Evolutionary conservation across 2,888 invertebrate genomes (phyloP), one percentile per base, ranked within the genome.

Genomic region (Tholera decimalis): DNA sequence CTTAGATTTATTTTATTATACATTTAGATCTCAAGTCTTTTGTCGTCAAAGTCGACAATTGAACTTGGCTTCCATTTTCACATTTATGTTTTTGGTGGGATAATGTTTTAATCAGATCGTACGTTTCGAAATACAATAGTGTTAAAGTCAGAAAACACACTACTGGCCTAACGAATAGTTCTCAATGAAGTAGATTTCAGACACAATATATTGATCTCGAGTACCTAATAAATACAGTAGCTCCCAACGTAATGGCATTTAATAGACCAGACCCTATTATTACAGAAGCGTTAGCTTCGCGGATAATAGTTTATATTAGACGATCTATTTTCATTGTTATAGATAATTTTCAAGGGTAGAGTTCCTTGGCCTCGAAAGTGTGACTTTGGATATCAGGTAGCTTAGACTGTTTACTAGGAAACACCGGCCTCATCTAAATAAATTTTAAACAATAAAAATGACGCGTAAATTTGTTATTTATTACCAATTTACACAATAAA

Each of bases 291-390:
- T 68, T 64, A 59, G 37, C 51, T 54, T 43, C 54, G 13, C 58
- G 13, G 18, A 41, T 79, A 69, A 82, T 79, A 66, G 67, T 59
- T 35, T 68, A 51, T 62, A 66, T 72, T 68, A 75, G 43, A 15
- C 39, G 26, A 68, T 79, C 79, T 69, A 57, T 75, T 78, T 70
- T 62, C 61, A 49, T 35, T 28, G 41, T 58, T 50, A 47, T 39
- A 15, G 49, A 33, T 28, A 15, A 62, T 72, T 72, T 33, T 15
- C 37, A 64, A 24, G 20, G 18, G 15, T 13, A 15, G 22, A 43
- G 35, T 44, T 72, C 37, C 35, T 49, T 43, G 24, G 24, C 6
- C 9, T 20, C 18, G 18, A 46, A 9, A 51, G 20, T 62, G n/a
- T n/a, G n/a, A n/a, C n/a, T n/a, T n/a, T n/a, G n/a, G n/a, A n/a